phyloP scores from a whole-genome alignment of 2,888 invertebrate genomes.

The Nomada fabriciana region DNA sequence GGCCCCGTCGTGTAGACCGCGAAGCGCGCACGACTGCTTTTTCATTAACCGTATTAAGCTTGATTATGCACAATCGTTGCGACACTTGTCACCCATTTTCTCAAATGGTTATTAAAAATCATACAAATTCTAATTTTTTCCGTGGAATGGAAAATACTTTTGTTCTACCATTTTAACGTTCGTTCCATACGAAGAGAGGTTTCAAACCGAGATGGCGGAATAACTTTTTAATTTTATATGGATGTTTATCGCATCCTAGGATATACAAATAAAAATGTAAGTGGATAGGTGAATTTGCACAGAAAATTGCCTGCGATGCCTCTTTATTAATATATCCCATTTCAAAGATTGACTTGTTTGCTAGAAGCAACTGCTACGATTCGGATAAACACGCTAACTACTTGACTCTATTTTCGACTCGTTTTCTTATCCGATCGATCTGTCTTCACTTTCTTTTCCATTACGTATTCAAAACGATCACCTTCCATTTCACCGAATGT shows the following conservation, averaged over 20 bases:
- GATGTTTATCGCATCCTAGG: no score
- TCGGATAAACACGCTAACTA: background rate
- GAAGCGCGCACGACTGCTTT: slow-evolving; percentile 1
- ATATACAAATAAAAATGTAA: background rate
- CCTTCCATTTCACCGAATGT: background rate
- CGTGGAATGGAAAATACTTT: no score
- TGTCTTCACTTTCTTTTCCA: background rate
- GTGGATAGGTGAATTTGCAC: no score
- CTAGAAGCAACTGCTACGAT: background rate
- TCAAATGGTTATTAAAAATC: background rate
- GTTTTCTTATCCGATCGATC: background rate
- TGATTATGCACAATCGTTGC: slow-evolving; percentile 40
- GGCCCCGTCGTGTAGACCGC: slow-evolving; percentile 2
- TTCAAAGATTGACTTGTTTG: background rate
- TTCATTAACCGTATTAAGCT: slow-evolving; percentile 53
- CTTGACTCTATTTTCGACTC: background rate
- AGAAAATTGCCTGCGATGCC: no score
- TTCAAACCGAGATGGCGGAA: no score
- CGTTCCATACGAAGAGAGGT: no score
- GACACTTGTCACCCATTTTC: background rate
- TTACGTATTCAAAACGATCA: background rate
- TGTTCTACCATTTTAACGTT: no score
- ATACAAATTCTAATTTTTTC: no score
- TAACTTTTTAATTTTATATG: no score
- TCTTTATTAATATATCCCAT: background rate